Evolutionary conservation across 1,140 invertebrate genomes (phyloP).

Genomic region (Psix sp.): DNA sequence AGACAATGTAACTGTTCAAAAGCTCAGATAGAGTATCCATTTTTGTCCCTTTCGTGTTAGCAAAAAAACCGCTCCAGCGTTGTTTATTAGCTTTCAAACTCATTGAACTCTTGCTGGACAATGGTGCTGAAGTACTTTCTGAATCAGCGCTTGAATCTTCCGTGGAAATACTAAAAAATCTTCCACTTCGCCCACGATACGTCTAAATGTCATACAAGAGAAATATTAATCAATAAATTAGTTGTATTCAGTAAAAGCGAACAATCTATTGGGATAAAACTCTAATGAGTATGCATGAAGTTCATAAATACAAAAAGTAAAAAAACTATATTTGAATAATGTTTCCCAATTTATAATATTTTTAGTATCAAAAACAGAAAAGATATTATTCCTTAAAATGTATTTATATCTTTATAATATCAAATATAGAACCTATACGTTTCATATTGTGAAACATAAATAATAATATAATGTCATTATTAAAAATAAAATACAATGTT

Average conservation of each 20-base stretch:
- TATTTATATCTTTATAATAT: no score
- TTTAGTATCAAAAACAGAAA: no score
- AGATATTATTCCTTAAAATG: no score
- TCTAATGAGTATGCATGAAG: no score
- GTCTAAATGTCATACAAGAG: conserved; percentile 68
- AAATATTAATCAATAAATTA: not conserved
- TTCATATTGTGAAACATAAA: no score
- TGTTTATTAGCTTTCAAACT: conserved; percentile 78
- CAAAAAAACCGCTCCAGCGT: conserved; percentile 83
- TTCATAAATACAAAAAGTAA: no score
- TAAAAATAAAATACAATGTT: no score
- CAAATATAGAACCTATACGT: no score
- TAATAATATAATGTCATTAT: no score
- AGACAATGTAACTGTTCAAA: conserved; percentile 82
- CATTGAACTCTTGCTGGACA: conserved; percentile 65
- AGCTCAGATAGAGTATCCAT: conserved; percentile 82
- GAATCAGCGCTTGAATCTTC: conserved; percentile 78
- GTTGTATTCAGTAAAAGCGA: not conserved
- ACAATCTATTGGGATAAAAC: not conserved
- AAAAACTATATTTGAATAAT: no score
- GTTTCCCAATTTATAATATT: no score
- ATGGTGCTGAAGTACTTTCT: conserved; percentile 62
- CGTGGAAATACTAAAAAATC: conserved; percentile 81
- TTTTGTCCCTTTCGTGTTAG: conserved; percentile 81
- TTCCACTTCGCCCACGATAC: conserved; percentile 76